Percentiles rank a stretch among this genome's conserved stretches.
Conservation (phyloP, 2,113 vertebrate genomes). For the Pseudorectes ferrugineus region DNA sequence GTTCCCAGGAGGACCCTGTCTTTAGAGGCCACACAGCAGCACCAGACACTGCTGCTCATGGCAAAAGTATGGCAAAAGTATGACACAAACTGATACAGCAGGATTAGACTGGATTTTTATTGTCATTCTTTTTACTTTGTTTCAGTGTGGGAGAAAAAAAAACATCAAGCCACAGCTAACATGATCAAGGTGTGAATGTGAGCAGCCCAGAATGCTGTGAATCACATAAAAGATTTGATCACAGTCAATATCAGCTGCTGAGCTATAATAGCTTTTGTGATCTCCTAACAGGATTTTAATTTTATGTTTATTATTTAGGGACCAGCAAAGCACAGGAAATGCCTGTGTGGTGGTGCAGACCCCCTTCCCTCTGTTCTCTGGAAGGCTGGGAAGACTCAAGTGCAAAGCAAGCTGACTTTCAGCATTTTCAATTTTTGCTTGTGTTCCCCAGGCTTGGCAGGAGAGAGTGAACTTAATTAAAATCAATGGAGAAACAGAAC, state of each 20-base stretch:
- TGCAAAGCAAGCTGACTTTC: constrained; percentile 3
- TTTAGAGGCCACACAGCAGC: neutral
- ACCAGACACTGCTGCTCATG: neutral
- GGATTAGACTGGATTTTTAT: neutral
- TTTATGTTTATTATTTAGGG: constrained; percentile 71
- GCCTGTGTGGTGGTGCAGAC: neutral
- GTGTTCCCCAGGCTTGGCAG: constrained; percentile 52
- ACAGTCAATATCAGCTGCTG: constrained; percentile 34
- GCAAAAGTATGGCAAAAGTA: neutral
- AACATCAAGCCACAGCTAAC: neutral
- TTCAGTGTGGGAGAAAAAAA: neutral
- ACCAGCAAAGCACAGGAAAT: constrained; percentile 19
- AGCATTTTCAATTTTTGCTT: constrained; percentile 34
- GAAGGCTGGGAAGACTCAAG: constrained; percentile 25
- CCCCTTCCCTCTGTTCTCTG: neutral
- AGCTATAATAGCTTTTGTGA: constrained; percentile 59
- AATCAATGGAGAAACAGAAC: constrained; percentile 67
- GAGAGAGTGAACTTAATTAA: constrained; percentile 69
- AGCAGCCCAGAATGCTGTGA: constrained; percentile 50
- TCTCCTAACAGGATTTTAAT: constrained; percentile 73
- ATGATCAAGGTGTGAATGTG: neutral
- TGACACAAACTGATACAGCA: neutral
- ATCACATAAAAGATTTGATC: constrained; percentile 63
- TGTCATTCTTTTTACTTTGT: neutral
- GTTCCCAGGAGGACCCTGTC: neutral